Base-by-base conservation (phyloP, 2,113 vertebrate species). In the Gnathonemus longibarbis region DNA sequence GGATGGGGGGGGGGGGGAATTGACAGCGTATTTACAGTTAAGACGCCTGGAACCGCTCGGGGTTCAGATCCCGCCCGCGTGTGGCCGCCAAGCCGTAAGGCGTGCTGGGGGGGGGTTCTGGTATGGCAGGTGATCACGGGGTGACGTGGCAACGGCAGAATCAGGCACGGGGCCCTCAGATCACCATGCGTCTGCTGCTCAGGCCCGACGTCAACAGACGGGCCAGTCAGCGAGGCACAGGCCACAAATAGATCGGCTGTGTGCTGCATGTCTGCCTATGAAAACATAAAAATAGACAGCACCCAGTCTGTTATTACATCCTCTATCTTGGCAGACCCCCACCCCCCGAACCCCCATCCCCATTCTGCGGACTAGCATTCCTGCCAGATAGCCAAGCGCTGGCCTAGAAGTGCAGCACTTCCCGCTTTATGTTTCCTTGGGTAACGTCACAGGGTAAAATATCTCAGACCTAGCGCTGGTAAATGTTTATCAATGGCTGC, bases 301-400 rank as follows among this genome's bases (percentile, higher is more conserved):
- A 27, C 77, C 91, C 91, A 50, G 89, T 88, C 91, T 90, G 92
- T 92, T 91, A 91, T 92, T 91, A 91, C 89, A 91, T 92, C 91
- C 91, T 88, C 89, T 86, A 90, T 90, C 90, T 91, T 93, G 93
- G 91, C 91, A 93, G 92, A 92, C 92, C 53, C 53, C 21, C 56
- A 2, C 91, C 92, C 86, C 90, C 42, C 19, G 8, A 24, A n/a
- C 42, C 52, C 53, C 87, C 35, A 17, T n/a, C 31, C 53, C 87
- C 19, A 0, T 46, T 27, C 39, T 87, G 89, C 91, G 92, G 91
- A 92, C 92, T 90, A 88, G 56, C 92, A 92, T 93, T 94, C 92
- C 90, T 93, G 93, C 93, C 92, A 91, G 87, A 90, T 92, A 93
- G 92, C 91, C 93, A 92, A 93, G 91, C 93, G 91, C 90, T 84